Evolutionary conservation across 2,113 vertebrate genomes (phyloP), one percentile per base, ranked within the genome.

Genomic region (Accipiter cooperii): DNA sequence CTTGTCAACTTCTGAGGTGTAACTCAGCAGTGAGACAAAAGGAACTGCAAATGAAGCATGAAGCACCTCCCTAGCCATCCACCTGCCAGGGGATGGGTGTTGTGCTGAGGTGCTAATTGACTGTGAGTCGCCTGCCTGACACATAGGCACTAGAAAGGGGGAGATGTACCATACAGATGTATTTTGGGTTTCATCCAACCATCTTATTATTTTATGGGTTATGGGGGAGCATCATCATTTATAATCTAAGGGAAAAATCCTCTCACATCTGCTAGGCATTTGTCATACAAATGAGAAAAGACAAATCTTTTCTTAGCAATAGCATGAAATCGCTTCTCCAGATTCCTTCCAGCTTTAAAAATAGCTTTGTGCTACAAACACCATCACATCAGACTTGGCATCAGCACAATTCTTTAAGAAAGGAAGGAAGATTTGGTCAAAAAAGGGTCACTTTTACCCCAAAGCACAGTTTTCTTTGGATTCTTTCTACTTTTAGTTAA

Each of bases 341-440:
- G 73, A 90, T 96, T 93, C 90, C 92, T 80, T 89, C 85, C 69
- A 93, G 94, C 86, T 95, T 92, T 96, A 95, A 94, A 96, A 94
- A 94, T 86, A 96, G 83, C 82, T 92, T 95, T 97, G 88, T 97
- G 88, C 60, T 95, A 66, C 68, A 81, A 94, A 92, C 29, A 78
- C 61, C 33, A 9, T 95, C 93, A 88, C 85, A 96, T 95, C 93
- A 84, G 81, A 79, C 87, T 93, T 76, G 44, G 69, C 84, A 93
- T 93, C 84, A 93, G 80, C 38, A 84, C 81, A 92, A 94, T 89
- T 84, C 71, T 90, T 28, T 52, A 76, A 90, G 89, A 90, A 94
- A 90, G 34, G 76, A 77, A 90, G 79, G 42, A 87, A 90, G 58
- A 93, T 94, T 86, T 93, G 63, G 83, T 89, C 68, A 94, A 60